Conservation (phyloP, 2,888 invertebrate genomes). For the Lepidochitona cinerea region DNA sequence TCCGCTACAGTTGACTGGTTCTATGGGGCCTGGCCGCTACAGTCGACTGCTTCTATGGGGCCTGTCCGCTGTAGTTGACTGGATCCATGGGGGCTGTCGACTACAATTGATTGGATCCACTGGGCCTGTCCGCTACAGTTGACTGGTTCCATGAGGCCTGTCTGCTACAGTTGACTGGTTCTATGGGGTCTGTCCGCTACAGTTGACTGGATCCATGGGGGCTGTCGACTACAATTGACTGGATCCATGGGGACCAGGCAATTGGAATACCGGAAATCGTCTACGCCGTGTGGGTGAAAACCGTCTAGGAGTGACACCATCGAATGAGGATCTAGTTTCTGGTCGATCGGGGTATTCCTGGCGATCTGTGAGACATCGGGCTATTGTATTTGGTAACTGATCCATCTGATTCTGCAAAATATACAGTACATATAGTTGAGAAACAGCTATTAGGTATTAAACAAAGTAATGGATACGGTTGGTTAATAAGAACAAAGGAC, state of each 20-base stretch:
- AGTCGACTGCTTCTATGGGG: too few species aligned
- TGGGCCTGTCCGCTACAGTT: too few species aligned
- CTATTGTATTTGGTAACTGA: neutral
- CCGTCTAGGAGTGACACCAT: neutral
- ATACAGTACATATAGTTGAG: neutral
- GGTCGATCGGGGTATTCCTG: neutral
- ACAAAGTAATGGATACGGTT: neutral
- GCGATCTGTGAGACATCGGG: neutral
- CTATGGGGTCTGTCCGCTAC: too few species aligned
- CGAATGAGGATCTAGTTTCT: neutral
- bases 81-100: neutral
- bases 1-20: too few species aligned
- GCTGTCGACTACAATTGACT: neutral
- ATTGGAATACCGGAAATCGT: neutral
- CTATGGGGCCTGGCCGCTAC: too few species aligned
- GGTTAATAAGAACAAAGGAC: neutral
- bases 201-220: neutral
- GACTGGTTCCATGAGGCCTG: too few species aligned
- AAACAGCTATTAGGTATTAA: neutral
- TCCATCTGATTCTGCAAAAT: conserved; percentile 4
- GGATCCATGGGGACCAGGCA: neutral
- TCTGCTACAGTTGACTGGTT: too few species aligned
- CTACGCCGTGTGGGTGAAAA: neutral
- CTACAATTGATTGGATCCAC: too few species aligned
- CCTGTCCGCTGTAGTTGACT: too few species aligned